These are phyloP conservation scores for Alviniconcha strummeri DNA, from an alignment of 2,888 invertebrate genomes.

Conservation along the genomic window DNA sequence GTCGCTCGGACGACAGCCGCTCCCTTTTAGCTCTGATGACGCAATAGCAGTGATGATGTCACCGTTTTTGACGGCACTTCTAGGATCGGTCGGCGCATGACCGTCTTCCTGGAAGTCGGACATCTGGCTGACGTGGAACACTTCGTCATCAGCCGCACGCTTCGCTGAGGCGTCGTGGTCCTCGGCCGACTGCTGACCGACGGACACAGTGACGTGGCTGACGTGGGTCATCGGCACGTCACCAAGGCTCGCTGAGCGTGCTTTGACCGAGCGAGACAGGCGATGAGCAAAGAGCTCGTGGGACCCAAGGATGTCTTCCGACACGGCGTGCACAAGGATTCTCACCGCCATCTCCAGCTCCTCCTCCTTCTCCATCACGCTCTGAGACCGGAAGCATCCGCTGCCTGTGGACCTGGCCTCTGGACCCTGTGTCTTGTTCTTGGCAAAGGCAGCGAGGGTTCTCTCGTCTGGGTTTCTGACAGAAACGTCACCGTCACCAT, in stretches of 20 bases:
- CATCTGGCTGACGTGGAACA: no score
- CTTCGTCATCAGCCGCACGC: neutral
- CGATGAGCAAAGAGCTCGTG: neutral
- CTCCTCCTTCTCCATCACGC: neutral
- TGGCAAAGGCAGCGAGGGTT: no score
- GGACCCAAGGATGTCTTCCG: constrained; percentile 12
- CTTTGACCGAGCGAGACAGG: neutral
- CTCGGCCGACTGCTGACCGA: no score
- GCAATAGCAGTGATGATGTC: neutral
- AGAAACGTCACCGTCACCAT: no score
- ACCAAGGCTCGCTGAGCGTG: neutral
- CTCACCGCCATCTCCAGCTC: neutral
- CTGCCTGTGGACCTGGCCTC: neutral
- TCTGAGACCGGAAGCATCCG: neutral
- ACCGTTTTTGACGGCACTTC: neutral
- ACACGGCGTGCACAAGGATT: constrained; percentile 4
- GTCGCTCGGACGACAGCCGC: neutral
- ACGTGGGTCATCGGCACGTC: neutral
- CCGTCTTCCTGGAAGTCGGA: neutral
- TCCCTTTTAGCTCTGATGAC: neutral
- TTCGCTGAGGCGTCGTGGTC: neutral
- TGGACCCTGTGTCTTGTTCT: no score
- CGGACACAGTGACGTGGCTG: neutral
- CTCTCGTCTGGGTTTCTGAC: no score
- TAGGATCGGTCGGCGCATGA: no score